phyloP scores from a whole-genome alignment of 2,113 vertebrate genomes.

The Neoarius graeffei region DNA sequence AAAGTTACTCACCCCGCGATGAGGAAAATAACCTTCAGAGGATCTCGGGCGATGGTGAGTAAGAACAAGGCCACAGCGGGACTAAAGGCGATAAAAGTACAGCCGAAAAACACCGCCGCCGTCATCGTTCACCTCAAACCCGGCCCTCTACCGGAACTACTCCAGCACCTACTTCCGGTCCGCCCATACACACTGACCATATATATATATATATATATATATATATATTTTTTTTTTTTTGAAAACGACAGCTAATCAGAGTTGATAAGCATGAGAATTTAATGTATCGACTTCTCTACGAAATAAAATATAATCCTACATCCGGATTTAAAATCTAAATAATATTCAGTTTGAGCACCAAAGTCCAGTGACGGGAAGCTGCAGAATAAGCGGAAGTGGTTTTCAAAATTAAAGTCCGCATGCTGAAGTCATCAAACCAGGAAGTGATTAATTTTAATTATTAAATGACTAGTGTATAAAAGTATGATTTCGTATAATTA shows the following conservation, averaged over 20 bases:
- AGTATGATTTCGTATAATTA: neutral
- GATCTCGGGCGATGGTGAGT: conserved; percentile 77
- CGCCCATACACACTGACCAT: neutral
- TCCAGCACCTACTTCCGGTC: neutral
- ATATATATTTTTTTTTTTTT: too few relatives aligned
- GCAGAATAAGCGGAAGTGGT: neutral
- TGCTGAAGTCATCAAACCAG: neutral
- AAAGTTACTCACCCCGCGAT: conserved; percentile 73
- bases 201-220: neutral
- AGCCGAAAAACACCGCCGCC: conserved; percentile 78
- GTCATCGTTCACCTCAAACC: conserved; percentile 64
- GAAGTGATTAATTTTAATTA: too few relatives aligned
- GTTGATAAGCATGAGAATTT: neutral
- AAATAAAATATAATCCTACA: neutral
- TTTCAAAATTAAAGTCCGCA: neutral
- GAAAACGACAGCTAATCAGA: neutral
- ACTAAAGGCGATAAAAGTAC: conserved; percentile 79
- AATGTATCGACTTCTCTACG: neutral
- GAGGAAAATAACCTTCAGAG: conserved; percentile 77
- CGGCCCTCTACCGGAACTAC: neutral
- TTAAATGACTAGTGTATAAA: too few relatives aligned
- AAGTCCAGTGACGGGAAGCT: neutral
- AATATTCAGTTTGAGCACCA: neutral
- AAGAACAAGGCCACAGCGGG: conserved; percentile 77
- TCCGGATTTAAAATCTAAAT: neutral